These are phyloP conservation scores for Amphilophus citrinellus DNA, from an alignment of 2,113 vertebrate species.

Conservation along the genomic window DNA sequence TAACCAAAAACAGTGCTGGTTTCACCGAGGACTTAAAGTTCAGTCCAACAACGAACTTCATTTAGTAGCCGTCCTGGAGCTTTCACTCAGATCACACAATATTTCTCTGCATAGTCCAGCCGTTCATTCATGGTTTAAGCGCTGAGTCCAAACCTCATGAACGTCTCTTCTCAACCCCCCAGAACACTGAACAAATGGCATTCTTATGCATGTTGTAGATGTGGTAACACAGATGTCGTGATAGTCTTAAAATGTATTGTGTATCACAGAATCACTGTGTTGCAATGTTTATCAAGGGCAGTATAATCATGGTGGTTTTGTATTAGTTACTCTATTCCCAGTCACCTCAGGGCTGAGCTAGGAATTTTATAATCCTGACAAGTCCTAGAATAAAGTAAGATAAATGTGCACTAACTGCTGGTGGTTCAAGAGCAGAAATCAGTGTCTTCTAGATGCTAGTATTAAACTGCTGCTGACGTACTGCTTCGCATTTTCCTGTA, in stretches of 20 bases:
- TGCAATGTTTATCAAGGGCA: background rate
- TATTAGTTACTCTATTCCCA: background rate
- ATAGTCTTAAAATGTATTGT: background rate
- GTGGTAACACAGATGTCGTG: too few relatives aligned
- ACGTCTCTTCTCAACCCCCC: too few relatives aligned
- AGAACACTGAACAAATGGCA: too few relatives aligned
- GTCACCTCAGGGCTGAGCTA: background rate
- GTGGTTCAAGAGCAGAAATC: conserved; percentile 5
- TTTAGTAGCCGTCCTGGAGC: conserved; percentile 3
- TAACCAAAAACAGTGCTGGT: background rate
- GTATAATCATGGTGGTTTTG: background rate
- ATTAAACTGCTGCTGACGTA: background rate
- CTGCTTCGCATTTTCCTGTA: background rate
- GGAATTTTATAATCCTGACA: background rate
- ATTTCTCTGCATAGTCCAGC: background rate
- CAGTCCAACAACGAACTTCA: background rate
- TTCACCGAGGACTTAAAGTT: background rate
- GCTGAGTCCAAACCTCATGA: too few relatives aligned
- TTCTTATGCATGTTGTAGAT: too few relatives aligned
- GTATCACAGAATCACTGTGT: background rate
- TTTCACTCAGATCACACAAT: background rate
- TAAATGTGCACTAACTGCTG: background rate
- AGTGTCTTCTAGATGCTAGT: background rate
- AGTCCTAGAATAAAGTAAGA: background rate
- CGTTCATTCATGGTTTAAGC: too few relatives aligned